phyloP scores from a whole-genome alignment of 2,888 invertebrate species.

The Stenotaenia linearis region DNA sequence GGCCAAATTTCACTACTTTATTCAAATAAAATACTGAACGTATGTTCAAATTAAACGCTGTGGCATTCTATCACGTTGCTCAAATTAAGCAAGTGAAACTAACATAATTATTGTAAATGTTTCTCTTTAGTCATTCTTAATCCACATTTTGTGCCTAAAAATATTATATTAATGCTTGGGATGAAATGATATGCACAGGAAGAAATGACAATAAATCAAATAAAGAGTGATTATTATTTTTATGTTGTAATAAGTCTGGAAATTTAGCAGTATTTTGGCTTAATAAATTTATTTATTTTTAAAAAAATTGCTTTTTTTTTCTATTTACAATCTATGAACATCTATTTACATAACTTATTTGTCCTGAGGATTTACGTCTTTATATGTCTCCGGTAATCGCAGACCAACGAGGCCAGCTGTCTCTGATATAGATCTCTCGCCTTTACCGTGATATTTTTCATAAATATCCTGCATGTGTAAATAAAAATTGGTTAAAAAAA shows the following conservation, averaged over 20 bases:
- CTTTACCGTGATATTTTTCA: slow-evolving; percentile 68
- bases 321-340: neutral
- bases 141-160: neutral
- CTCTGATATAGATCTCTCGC: slow-evolving; percentile 67
- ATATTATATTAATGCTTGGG: neutral
- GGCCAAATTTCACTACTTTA: neutral
- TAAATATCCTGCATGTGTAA: slow-evolving; percentile 70
- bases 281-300: neutral
- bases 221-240: neutral
- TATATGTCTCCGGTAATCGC: slow-evolving; percentile 61
- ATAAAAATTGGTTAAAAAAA: too few species aligned
- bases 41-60: neutral
- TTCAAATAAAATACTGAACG: too few species aligned
- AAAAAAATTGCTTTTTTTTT: neutral
- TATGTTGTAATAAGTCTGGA: neutral
- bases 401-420: slow-evolving; percentile 80
- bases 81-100: neutral
- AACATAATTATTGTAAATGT: neutral
- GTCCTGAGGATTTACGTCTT: neutral
- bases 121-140: neutral
- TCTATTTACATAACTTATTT: neutral
- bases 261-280: neutral
- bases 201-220: neutral
- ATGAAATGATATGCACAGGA: neutral
- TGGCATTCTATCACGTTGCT: neutral